Conservation (phyloP, 2,888 invertebrate species). For the Congeria kusceri region DNA sequence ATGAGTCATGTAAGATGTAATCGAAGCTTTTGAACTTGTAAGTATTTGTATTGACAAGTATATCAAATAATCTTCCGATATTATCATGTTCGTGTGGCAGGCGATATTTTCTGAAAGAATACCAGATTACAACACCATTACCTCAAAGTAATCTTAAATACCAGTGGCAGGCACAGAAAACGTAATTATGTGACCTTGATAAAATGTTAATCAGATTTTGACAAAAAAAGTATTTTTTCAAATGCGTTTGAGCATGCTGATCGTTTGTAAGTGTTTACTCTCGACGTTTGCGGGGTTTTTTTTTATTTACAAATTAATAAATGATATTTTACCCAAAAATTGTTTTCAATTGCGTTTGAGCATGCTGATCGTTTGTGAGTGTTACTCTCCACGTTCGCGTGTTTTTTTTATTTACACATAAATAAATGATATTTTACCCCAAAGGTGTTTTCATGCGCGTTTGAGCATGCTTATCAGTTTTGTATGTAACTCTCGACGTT, state of each 20-base stretch:
- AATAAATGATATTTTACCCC: too few relatives aligned
- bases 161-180: not conserved
- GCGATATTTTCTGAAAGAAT: constrained; percentile 17
- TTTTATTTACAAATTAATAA: too few relatives aligned
- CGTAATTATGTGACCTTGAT: constrained; percentile 16
- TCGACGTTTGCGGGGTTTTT: too few relatives aligned
- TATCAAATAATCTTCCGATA: constrained; percentile 33
- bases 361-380: constrained; percentile 10
- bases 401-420: too few relatives aligned
- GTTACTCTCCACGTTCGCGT: too few relatives aligned
- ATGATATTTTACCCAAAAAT: too few relatives aligned
- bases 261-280: too few relatives aligned
- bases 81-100: constrained; percentile 28
- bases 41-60: constrained; percentile 22
- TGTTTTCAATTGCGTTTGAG: constrained; percentile 18
- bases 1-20: too few relatives aligned
- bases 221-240: constrained; percentile 13
- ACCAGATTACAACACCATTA: constrained; percentile 27
- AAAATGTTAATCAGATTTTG: constrained; percentile 16
- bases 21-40: constrained; percentile 19
- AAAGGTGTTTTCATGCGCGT: constrained; percentile 2
- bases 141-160: constrained; percentile 7
- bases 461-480: constrained; percentile 26
- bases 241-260: constrained; percentile 21
- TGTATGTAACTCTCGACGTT: too few relatives aligned